Evolutionary conservation across 2,797 vertebrate species (phyloP), one percentile per base, ranked within the genome.

Genomic region (Zenarchopterus dispar): DNA sequence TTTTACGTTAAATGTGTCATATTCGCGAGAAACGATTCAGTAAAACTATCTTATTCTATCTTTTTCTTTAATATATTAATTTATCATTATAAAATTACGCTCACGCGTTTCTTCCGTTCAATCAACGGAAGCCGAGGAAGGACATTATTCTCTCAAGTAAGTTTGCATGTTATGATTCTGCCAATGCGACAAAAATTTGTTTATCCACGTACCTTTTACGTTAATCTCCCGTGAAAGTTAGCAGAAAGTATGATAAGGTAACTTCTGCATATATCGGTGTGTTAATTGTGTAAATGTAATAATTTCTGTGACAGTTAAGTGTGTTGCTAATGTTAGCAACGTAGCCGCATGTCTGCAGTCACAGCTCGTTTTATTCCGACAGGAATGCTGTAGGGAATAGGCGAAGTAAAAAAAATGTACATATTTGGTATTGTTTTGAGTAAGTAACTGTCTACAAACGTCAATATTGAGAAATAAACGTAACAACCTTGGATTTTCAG

Each of bases 111-210:
- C 1, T 15, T 8, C 4, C 4, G 31, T 13, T 26, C 4, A 1
- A 8, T 9, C 10, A 23, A 71, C 83, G 84, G 85, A 79, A 87
- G 56, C 75, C 68, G 73, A 16, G 26, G 19, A 47, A 4, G 59
- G 50, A 77, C 59, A 24, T 2, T 1, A 0, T 1, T n/a, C 21
- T 23, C 2, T 23, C 2, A 17, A 17, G 50, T 54, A 42, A 51
- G 19, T 17, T n/a, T 6, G 5, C 0, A 22, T 1, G 1, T 16
- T 36, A 36, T 13, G 10, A 2, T 19, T 23, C 36, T n/a, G 39
- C 17, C 8, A 43, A 3, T 45, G 8, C 4, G 9, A 58, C 31
- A 49, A 5, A 6, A 46, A 64, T 6, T 24, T 48, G 19, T 26
- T 0, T 26, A 24, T 4, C 24, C 4, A 7, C 28, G 19, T 3